A percentile compares a stretch with the other conserved stretches of the same genome.
Evolutionary conservation across 2,797 vertebrate species (phyloP).

Genomic region (Anisognathus igniventris): DNA sequence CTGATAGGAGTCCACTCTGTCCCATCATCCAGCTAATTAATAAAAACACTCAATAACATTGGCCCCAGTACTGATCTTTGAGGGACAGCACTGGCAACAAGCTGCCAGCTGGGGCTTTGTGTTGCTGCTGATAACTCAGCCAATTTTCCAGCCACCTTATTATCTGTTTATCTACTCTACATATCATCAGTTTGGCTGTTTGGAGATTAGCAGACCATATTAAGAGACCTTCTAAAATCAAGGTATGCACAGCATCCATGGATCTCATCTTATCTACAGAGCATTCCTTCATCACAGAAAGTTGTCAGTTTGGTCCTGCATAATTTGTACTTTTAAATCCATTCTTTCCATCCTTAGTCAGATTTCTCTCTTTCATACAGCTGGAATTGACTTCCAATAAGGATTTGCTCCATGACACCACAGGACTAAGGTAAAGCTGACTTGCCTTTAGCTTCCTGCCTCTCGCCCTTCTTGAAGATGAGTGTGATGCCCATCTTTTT

Average conservation of each 20-base stretch:
- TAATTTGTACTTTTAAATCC: not conserved
- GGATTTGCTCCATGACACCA: not conserved
- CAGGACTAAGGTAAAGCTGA: not conserved
- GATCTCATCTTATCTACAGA: not conserved
- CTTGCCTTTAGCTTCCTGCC: not conserved
- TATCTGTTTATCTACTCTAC: not conserved
- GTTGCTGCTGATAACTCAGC: not conserved
- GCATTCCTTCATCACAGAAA: not conserved
- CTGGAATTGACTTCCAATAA: not conserved
- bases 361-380: not conserved
- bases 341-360: not conserved
- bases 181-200: not conserved
- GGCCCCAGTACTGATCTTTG: not conserved
- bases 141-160: not conserved
- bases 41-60: not conserved
- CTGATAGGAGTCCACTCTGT: not conserved
- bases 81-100: not conserved
- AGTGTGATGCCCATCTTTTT: no score
- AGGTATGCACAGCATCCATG: not conserved
- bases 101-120: not conserved
- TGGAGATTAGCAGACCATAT: not conserved
- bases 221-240: not conserved
- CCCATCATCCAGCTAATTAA: not conserved
- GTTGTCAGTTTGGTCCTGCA: not conserved
- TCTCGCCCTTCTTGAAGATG: not conserved